phyloP scores from a whole-genome alignment of 2,888 invertebrate genomes.

The Rhopalosiphum nymphaeae region DNA sequence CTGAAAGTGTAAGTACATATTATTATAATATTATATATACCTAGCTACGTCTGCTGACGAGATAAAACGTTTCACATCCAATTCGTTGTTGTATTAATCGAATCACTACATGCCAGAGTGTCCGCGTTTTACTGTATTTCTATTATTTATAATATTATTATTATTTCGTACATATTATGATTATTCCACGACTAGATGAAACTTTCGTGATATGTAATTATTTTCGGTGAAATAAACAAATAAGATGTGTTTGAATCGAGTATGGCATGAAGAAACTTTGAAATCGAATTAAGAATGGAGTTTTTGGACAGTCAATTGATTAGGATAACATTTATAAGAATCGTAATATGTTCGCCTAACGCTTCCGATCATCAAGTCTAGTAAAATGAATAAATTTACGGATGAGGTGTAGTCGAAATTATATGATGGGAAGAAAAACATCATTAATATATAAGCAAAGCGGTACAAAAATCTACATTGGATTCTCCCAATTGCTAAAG shows the following conservation, averaged over 20 bases:
- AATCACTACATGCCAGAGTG: neutral
- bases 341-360: neutral
- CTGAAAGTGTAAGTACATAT: neutral
- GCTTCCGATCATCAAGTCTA: neutral
- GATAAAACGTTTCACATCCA: conserved; percentile 2
- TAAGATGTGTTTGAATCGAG: neutral
- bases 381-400: neutral
- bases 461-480: neutral
- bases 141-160: neutral
- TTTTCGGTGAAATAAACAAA: neutral
- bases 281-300: neutral
- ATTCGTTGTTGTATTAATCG: neutral
- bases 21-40: neutral
- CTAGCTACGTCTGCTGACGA: neutral
- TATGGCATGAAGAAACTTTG: neutral
- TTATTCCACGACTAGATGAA: neutral
- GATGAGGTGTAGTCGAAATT: neutral
- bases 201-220: neutral
- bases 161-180: neutral
- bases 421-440: no score
- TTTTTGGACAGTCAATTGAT: neutral
- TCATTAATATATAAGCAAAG: neutral
- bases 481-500: neutral
- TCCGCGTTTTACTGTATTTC: neutral
- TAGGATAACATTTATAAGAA: neutral